Base-by-base conservation (phyloP, 2,888 invertebrate genomes). In the Callyntrura sp. region DNA sequence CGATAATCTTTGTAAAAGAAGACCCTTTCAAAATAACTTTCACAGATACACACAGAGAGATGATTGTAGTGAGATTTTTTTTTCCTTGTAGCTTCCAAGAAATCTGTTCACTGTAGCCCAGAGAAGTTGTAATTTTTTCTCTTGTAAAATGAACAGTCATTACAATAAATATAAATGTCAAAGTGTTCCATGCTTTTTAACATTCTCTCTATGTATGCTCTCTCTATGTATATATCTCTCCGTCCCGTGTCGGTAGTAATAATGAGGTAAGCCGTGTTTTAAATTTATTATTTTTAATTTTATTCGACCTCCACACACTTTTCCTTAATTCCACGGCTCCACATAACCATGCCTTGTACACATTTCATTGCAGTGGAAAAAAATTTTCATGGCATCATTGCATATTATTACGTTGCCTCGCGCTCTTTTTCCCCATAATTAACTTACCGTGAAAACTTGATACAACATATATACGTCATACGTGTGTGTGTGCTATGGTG, bases 121-220 rank as follows among this genome's bases (percentile, higher is more conserved):
- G n/a, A 78, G 35, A 78, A 23, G 23, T 73, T 60, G 76, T 78
- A 62, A 62, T 78, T 85, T 62, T 79, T 79, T 23, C 76, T 25
- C 65, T 20, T 51, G 68, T 57, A 81, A 81, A 68, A 87, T 23
- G 88, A 87, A 68, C 70, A 88, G 88, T 55, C 88, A 88, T 88
- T 88, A 82, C 76, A 82, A 88, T 88, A 88, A 88, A 88, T 82
- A 88, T 88, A 82, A 88, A 88, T 88, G 88, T 88, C 88, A 88
- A 82, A 79, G 60, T 73, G 43, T 57, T 81, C 45, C 87, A 81
- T 51, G 68, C 12, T 65, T 45, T 73, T 73, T 76, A 76, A 25
- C 11, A 14, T 55, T 76, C 25, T 70, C 35, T 43, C 28, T 23
- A n/a, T n/a, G n/a, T n/a, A n/a, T n/a, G n/a, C n/a, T 55, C 68